Conservation (phyloP, 1,140 invertebrate genomes). For the Pogonognathellus flavescens region DNA sequence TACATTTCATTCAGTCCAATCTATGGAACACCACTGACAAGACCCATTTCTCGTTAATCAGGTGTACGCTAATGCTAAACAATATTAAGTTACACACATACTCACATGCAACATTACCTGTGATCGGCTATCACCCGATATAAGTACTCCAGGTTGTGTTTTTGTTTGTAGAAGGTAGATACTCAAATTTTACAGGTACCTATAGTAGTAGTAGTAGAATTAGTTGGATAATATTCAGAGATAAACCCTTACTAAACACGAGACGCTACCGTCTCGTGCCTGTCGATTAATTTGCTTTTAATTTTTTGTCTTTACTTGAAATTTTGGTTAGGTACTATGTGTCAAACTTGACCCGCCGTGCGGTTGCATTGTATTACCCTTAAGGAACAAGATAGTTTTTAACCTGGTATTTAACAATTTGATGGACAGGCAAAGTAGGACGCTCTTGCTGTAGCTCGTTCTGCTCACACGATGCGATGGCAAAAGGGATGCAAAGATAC, state of each 20-base stretch:
- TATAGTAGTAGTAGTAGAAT: background rate
- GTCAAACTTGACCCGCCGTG: conserved; percentile 33
- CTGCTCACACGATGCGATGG: background rate
- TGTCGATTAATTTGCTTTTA: conserved; percentile 25
- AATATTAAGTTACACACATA: too few relatives aligned
- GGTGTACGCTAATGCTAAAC: too few relatives aligned
- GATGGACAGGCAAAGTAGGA: conserved; percentile 29
- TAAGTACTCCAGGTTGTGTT: too few relatives aligned
- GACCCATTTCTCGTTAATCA: too few relatives aligned
- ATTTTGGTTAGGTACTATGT: background rate
- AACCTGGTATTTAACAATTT: background rate
- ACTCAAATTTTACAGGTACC: background rate
- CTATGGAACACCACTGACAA: too few relatives aligned
- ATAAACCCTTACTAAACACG: background rate
- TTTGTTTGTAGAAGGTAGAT: background rate
- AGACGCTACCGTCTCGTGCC: conserved; percentile 36
- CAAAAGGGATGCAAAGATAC: background rate
- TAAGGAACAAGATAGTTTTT: conserved; percentile 1
- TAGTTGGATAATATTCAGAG: too few relatives aligned
- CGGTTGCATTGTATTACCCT: background rate
- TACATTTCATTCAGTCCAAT: too few relatives aligned
- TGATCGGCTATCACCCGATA: too few relatives aligned
- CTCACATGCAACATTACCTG: too few relatives aligned
- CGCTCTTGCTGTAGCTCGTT: background rate
- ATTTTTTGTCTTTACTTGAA: background rate